These are phyloP conservation scores for Xylocopa sonorina DNA, from an alignment of 1,140 invertebrate genomes.

Conservation along the genomic window DNA sequence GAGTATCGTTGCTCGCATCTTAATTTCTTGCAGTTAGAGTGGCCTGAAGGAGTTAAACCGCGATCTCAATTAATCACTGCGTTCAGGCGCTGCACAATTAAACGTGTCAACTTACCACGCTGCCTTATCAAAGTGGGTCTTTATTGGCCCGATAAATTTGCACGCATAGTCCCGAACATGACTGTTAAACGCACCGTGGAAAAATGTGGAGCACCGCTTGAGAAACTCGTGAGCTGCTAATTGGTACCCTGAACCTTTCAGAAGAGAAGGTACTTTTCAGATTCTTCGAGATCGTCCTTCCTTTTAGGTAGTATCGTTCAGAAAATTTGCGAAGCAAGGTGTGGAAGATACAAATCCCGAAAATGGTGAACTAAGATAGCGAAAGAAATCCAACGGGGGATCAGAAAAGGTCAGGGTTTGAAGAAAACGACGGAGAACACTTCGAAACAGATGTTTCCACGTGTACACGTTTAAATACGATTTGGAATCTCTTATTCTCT, in stretches of 20 bases:
- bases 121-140: conserved; percentile 54
- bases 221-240: conserved; percentile 9
- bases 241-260: too few species aligned
- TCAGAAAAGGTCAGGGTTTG: background rate
- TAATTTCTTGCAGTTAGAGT: background rate
- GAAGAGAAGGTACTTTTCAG: too few species aligned
- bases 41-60: background rate
- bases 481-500: too few species aligned
- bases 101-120: conserved; percentile 51
- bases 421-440: background rate
- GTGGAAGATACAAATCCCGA: background rate
- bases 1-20: too few species aligned
- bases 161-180: conserved; percentile 36
- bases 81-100: conserved; percentile 58
- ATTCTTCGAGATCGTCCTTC: too few species aligned
- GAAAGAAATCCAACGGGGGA: background rate
- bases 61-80: conserved; percentile 35
- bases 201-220: conserved; percentile 41
- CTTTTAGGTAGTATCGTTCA: too few species aligned
- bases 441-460: background rate
- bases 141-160: conserved; percentile 62
- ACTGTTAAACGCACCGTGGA: conserved; percentile 8
- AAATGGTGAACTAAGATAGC: background rate
- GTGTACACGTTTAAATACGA: conserved; percentile 6
- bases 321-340: too few species aligned